Base-by-base conservation (phyloP, 1,140 invertebrate genomes). In the Cheumatopsyche charites region DNA sequence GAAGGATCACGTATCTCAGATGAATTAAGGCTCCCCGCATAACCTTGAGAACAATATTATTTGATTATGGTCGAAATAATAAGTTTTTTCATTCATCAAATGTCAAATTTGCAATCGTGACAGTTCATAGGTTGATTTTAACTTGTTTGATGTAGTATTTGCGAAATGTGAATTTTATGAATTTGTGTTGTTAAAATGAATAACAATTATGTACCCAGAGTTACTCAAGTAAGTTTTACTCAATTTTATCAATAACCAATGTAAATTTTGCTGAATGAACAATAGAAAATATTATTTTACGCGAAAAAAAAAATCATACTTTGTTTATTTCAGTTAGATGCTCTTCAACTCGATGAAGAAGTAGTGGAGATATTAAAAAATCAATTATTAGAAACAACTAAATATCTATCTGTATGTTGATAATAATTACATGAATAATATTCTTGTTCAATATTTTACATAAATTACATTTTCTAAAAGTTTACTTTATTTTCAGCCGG, bases 401-500 rank as follows among this genome's bases (percentile, higher is more conserved):
- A 73, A 65, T 73, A 69, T 73, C 66, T 73, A 71, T 66, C 68
- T 29, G 74, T 76, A 52, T n/a, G 70, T 73, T 15, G 1, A n/a
- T 67, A n/a, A n/a, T n/a, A n/a, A n/a, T n/a, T n/a, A n/a, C n/a
- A n/a, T n/a, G n/a, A n/a, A 62, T 7, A 63, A 15, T 21, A 13
- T 21, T 21, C 17, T 5, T 62, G 42, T 58, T 43, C 23, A 47
- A 23, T 65, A 71, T 36, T 29, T 2, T 26, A n/a, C n/a, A n/a
- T 62, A 62, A 68, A 21, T 9, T 26, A 25, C 5, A 45, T 70
- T 45, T 19, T 25, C 52, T 49, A 3, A 61, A 19, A 12, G 6
- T 23, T 36, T 65, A 17, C 61, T 13, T 71, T 65, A 61, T 67
- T 74, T 70, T 76, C 80, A 88, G 84, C 85, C 87, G 5, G 80